Conservation (phyloP, 2,113 vertebrate species). For the Pandion haliaetus region DNA sequence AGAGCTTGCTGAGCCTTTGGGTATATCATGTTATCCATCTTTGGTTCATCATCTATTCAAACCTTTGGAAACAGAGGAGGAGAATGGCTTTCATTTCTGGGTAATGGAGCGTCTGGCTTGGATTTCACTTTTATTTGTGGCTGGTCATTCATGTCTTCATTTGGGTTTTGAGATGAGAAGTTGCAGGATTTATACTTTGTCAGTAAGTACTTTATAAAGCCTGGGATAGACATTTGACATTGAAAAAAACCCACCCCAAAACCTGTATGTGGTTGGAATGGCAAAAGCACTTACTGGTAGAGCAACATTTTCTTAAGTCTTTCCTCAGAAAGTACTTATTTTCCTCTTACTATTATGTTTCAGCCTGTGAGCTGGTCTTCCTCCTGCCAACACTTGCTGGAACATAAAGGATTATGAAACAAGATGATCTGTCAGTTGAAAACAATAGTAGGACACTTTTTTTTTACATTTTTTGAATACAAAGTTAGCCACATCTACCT, state of each 20-base stretch:
- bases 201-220: background rate
- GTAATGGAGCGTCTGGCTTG: background rate
- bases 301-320: background rate
- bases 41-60: background rate
- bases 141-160: background rate
- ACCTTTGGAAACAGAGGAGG: background rate
- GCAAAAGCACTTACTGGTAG: background rate
- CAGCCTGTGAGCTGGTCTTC: background rate
- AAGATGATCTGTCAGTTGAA: background rate
- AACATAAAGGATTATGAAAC: background rate
- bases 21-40: background rate
- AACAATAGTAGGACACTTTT: background rate
- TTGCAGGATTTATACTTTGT: background rate
- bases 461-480: background rate
- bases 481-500: background rate
- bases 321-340: background rate
- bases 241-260: background rate
- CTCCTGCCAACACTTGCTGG: background rate
- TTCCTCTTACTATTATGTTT: background rate
- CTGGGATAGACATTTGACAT: background rate
- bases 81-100: background rate
- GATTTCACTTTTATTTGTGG: background rate
- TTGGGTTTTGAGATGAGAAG: background rate
- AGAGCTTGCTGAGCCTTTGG: background rate
- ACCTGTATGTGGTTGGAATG: background rate